phyloP scores from a whole-genome alignment of 2,113 vertebrate genomes.

The Antechinus flavipes region DNA sequence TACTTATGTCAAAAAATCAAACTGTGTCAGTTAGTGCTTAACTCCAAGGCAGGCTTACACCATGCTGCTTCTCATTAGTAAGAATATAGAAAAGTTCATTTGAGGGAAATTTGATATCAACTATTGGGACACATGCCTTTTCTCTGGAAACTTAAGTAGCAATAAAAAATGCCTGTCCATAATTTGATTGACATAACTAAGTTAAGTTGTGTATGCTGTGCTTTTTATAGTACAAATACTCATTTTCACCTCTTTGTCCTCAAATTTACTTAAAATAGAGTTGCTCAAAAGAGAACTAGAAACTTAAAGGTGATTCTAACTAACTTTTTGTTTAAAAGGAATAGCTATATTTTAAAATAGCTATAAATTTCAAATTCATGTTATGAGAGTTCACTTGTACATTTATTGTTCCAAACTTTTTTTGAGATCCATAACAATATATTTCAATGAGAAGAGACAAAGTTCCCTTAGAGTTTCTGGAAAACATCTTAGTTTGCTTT shows the following conservation, averaged over 20 bases:
- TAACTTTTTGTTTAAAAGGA: not conserved
- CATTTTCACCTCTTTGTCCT: not conserved
- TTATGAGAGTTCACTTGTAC: not conserved
- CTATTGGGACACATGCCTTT: not conserved
- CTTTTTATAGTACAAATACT: not conserved
- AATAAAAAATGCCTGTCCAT: slow-evolving; percentile 7
- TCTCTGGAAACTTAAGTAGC: not conserved
- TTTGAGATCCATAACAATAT: not conserved
- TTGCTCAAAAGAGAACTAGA: slow-evolving; percentile 28
- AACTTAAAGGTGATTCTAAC: not conserved
- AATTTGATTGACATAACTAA: slow-evolving; percentile 37
- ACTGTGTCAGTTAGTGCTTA: not conserved
- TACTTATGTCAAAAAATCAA: not conserved
- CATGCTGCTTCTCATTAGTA: not conserved
- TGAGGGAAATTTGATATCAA: slow-evolving; percentile 34
- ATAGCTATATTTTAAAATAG: not conserved
- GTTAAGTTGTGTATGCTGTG: slow-evolving; percentile 7
- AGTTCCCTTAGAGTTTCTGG: not conserved
- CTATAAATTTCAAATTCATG: not conserved
- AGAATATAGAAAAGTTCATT: slow-evolving; percentile 34
- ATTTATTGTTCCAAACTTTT: not conserved
- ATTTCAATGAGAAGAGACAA: not conserved
- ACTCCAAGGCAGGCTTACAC: not conserved
- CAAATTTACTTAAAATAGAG: slow-evolving; percentile 29
- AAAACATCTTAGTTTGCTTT: not conserved